Evolutionary conservation across 1,140 invertebrate species (phyloP).

Genomic region (honey bee (Apis mellifera)): DNA sequence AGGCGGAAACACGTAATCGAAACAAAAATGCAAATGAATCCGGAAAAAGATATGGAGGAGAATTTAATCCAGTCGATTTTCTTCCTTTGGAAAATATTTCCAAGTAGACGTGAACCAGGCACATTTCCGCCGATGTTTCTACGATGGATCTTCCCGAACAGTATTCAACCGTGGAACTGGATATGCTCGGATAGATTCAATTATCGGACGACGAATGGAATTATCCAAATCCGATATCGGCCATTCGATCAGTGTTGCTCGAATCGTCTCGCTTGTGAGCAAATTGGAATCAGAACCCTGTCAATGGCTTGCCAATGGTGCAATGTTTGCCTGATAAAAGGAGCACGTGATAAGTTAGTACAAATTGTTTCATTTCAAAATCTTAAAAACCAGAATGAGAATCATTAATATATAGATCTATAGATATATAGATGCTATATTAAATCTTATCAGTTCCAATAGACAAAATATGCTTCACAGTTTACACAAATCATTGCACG

Average conservation of each 20-base stretch:
- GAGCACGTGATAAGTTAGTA: slow-evolving; percentile 13
- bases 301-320: slow-evolving; percentile 15
- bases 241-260: slow-evolving; percentile 29
- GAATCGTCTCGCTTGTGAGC: slow-evolving; percentile 32
- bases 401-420: too few relatives aligned
- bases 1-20: background rate
- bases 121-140: background rate
- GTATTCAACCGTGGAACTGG: slow-evolving; percentile 8
- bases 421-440: too few relatives aligned
- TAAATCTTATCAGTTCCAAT: background rate
- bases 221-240: slow-evolving; percentile 43
- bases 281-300: slow-evolving; percentile 29
- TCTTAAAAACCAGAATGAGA: background rate
- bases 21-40: slow-evolving; percentile 17
- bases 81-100: background rate
- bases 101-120: background rate
- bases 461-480: background rate
- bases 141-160: background rate
- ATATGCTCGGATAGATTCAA: slow-evolving; percentile 37
- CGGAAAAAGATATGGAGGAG: too few relatives aligned
- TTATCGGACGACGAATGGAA: slow-evolving; percentile 35
- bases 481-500: background rate
- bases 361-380: background rate
- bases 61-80: slow-evolving; percentile 1
- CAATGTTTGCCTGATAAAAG: slow-evolving; percentile 19